Conservation (phyloP, 2,113 vertebrate genomes). For the Paradisaea rubra region DNA sequence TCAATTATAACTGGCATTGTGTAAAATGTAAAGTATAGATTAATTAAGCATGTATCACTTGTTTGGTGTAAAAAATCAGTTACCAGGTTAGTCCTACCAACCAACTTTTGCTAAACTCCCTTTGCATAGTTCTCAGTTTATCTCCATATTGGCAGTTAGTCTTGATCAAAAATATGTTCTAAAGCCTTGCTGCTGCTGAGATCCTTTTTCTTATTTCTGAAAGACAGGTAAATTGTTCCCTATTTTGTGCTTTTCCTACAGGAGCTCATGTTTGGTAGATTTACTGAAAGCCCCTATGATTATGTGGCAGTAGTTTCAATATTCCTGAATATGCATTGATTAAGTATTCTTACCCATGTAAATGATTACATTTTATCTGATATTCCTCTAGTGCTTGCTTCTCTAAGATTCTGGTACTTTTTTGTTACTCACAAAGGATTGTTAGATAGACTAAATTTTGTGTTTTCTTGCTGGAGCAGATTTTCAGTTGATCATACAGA, state of each 20-base stretch:
- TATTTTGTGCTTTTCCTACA: neutral
- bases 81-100: neutral
- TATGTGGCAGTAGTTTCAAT: neutral
- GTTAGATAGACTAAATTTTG: neutral
- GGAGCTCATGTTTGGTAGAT: neutral
- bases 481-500: neutral
- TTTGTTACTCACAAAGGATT: neutral
- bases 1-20: neutral
- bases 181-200: neutral
- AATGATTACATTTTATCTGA: neutral
- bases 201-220: neutral
- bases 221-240: neutral
- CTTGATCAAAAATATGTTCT: neutral
- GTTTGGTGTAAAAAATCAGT: neutral
- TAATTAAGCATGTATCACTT: neutral
- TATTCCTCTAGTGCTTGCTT: neutral
- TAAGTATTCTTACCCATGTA: neutral
- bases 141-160: rapidly evolving
- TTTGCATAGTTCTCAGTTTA: neutral
- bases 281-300: neutral
- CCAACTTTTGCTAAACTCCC: neutral
- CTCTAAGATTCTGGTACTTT: neutral
- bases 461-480: neutral
- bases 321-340: neutral
- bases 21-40: neutral